Conservation (phyloP, 2,797 vertebrate species). For the Phylloscopus collybita region DNA sequence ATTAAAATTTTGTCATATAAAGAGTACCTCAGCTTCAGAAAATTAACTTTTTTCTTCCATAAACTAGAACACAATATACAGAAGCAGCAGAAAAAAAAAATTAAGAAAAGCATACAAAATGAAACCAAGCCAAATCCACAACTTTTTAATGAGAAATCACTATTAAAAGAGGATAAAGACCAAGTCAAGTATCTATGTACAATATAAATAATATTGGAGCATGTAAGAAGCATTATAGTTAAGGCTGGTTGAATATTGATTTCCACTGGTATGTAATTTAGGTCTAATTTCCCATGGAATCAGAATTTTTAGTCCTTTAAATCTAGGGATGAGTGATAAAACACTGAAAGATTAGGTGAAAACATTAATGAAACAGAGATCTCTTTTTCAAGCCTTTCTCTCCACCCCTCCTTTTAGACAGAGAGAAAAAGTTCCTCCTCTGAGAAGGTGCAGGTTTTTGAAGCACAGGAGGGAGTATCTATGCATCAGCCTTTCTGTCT, state of each 20-base stretch:
- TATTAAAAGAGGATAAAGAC: background rate
- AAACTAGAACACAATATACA: background rate
- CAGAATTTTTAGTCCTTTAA: background rate
- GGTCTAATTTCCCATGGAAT: background rate
- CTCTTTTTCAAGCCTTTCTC: background rate
- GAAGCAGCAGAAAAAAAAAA: background rate
- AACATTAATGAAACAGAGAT: background rate
- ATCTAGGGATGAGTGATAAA: background rate
- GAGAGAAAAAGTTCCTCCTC: background rate
- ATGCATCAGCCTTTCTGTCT: background rate
- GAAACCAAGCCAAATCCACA: background rate
- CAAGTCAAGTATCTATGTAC: background rate
- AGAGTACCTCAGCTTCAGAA: background rate
- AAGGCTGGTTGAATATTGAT: background rate
- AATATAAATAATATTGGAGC: background rate
- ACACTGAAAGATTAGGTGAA: background rate
- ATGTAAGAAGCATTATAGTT: background rate
- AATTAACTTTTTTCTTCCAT: background rate
- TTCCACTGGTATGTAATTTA: background rate
- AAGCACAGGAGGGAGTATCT: background rate
- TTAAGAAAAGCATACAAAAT: background rate
- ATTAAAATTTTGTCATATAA: background rate
- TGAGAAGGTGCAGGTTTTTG: background rate
- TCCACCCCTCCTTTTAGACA: background rate
- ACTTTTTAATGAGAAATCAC: background rate